phyloP scores from a whole-genome alignment of 2,797 vertebrate species.

The Channallabes apus region DNA sequence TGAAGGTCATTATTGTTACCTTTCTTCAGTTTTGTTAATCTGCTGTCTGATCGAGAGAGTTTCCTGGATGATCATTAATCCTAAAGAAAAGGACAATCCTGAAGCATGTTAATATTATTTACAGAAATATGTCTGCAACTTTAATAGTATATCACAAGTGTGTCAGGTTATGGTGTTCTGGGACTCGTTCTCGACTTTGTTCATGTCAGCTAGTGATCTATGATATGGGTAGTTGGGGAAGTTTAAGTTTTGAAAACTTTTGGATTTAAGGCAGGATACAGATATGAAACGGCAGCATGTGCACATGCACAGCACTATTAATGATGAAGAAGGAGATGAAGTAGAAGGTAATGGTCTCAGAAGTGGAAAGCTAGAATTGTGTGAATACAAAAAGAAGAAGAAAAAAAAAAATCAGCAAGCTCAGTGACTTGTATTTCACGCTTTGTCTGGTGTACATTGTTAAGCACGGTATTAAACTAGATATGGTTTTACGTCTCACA shows the following conservation, averaged over 20 bases:
- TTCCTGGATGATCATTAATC: background rate
- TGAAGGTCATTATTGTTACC: background rate
- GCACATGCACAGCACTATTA: background rate
- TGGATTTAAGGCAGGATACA: background rate
- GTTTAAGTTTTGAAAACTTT: background rate
- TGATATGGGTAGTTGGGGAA: background rate
- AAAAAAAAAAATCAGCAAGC: background rate
- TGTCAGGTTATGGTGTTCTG: background rate
- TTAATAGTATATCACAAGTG: background rate
- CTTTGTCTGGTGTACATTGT: too few relatives aligned
- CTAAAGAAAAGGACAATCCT: background rate
- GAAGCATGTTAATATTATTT: background rate
- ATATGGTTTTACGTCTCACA: background rate
- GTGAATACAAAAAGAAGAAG: background rate
- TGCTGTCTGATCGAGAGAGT: constrained; percentile 1
- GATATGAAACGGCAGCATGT: background rate
- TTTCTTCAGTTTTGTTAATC: background rate
- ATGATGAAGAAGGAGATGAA: background rate
- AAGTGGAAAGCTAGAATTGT: background rate
- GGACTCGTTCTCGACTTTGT: too few relatives aligned
- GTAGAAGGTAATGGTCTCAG: background rate
- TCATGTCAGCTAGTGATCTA: background rate
- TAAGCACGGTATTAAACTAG: background rate
- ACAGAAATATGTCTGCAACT: background rate
- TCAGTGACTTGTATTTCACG: too few relatives aligned